Evolutionary conservation across 2,797 vertebrate genomes (phyloP).

Genomic region (Neosalanx taihuensis): DNA sequence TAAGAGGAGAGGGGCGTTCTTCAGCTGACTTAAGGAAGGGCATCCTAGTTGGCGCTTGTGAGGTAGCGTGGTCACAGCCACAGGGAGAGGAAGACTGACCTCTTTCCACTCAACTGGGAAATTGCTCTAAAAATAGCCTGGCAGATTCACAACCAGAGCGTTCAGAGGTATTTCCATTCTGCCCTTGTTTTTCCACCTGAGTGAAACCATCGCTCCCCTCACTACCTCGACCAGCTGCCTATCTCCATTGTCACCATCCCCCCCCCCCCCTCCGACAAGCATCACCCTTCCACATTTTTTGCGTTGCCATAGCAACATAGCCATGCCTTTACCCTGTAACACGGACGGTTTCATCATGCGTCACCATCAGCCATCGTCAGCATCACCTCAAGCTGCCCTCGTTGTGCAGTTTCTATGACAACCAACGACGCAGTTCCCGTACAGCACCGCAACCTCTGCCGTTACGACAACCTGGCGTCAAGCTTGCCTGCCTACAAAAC

Average conservation of each 20-base stretch:
- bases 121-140: slow-evolving; percentile 38
- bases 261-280: slow-evolving; percentile 11
- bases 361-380: slow-evolving; percentile 26
- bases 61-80: not conserved
- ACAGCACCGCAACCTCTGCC: slow-evolving; percentile 12
- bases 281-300: not conserved
- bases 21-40: slow-evolving; percentile 58
- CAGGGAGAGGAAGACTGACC: slow-evolving; percentile 19
- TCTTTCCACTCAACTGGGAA: slow-evolving; percentile 40
- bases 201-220: slow-evolving; percentile 18
- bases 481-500: not conserved
- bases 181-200: slow-evolving; percentile 35
- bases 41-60: slow-evolving; percentile 21
- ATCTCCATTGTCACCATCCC: slow-evolving; percentile 12
- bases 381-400: not conserved
- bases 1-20: slow-evolving; percentile 54
- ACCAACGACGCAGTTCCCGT: slow-evolving; percentile 28
- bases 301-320: not conserved
- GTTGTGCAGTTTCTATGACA: slow-evolving; percentile 21
- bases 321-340: not conserved
- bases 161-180: slow-evolving; percentile 11
- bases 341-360: slow-evolving; percentile 6
- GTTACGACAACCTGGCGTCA: not conserved
- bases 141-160: slow-evolving; percentile 8
- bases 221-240: slow-evolving; percentile 20